Conservation (phyloP, 2,888 invertebrate genomes). For the Sinodicranocentrus sp. region DNA sequence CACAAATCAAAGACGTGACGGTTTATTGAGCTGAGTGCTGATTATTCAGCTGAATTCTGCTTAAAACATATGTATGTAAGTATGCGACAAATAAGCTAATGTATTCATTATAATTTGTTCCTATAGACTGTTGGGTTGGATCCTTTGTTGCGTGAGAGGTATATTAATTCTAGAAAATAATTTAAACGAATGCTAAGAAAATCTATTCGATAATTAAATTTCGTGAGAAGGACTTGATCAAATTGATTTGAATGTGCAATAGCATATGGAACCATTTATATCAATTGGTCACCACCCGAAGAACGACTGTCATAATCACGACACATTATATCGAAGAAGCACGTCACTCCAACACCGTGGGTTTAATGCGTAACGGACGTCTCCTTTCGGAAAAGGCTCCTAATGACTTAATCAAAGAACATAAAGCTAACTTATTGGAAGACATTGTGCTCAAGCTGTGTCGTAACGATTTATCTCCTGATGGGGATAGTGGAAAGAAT, state of each 20-base stretch:
- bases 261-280: constrained; percentile 97
- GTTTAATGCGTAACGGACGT: constrained; percentile 94
- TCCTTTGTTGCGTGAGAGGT: constrained; percentile 91
- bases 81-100: too few relatives aligned
- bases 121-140: constrained; percentile 87
- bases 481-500: constrained; percentile 13
- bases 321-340: constrained; percentile 82
- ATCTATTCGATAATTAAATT: too few relatives aligned
- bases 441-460: constrained; percentile 93
- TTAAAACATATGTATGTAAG: too few relatives aligned
- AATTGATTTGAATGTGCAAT: constrained; percentile 1
- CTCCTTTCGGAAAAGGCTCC: constrained; percentile 95
- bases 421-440: constrained; percentile 90
- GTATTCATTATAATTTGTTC: not conserved
- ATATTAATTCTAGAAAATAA: constrained; percentile 52
- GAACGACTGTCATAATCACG: constrained; percentile 96
- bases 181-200: not conserved
- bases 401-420: constrained; percentile 86
- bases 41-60: too few relatives aligned
- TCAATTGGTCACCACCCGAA: constrained; percentile 91
- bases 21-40: too few relatives aligned
- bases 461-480: constrained; percentile 54
- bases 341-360: constrained; percentile 81
- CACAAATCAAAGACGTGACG: too few relatives aligned
- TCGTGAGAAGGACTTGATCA: not conserved